Evolutionary conservation across 2,888 invertebrate species (phyloP), one percentile per base, ranked within the genome.

Genomic region (Sphaerophoria taeniata): DNA sequence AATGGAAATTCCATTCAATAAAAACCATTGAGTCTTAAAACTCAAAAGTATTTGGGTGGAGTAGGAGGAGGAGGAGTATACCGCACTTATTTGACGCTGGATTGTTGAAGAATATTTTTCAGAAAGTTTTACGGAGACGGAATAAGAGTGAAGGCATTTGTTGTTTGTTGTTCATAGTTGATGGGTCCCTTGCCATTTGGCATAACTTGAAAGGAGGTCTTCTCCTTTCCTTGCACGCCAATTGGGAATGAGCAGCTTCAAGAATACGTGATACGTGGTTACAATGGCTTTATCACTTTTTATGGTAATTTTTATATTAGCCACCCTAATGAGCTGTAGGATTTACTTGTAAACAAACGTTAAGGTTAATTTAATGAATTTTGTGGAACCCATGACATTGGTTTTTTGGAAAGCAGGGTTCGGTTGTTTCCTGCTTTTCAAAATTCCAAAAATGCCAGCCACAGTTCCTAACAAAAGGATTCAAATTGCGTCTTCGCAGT

Each of bases 21-120:
- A 67, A 67, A 67, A 67, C 51, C 67, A 67, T 67, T 53, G 53
- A 67, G 39, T 67, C 67, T 67, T 67, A n/a, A 67, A 67, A 60
- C 53, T 67, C 12, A 53, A 67, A 43, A 9, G 39, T 39, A 6
- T 39, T 43, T 3, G 9, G 12, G 51, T 36, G 39, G 16, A 6
- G 14, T 11, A 33, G 33, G 47, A 49, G 34, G 16, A 14, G 14
- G 24, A 24, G 24, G 24, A 24, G 24, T 24, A 24, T 24, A 24
- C 1, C 47, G 31, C 31, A 43, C 43, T 43, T 2, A 7, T 34
- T 47, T 3, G 45, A 14, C 45, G 24, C 12, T 2, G 4, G 3
- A 33, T 56, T 2, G 3, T 58, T 43, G 12, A 6, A 47, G 63
- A 45, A 63, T 63, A 14, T 63, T 47, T 43, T 63, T 24, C 24